Percentiles rank a stretch among this genome's conserved stretches.
Evolutionary conservation across 2,797 vertebrate species (phyloP).

Genomic region (Sylvilagus floridanus): DNA sequence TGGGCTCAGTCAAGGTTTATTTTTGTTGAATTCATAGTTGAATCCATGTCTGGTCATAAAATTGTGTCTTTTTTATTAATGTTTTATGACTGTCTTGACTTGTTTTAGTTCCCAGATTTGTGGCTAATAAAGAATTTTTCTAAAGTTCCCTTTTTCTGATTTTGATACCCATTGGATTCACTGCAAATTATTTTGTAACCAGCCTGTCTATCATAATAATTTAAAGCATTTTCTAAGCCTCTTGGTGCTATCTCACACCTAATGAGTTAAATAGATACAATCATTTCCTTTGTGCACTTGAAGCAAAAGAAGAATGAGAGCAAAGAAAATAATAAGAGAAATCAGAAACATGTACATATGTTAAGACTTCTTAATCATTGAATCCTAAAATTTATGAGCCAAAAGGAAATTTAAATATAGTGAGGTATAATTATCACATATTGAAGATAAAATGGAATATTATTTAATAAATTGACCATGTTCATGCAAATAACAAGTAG

Average conservation of each 20-base stretch:
- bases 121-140: slow-evolving; percentile 46
- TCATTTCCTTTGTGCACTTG: slow-evolving; percentile 60
- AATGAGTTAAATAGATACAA: slow-evolving; percentile 49
- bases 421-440: slow-evolving; percentile 53
- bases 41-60: slow-evolving; percentile 41
- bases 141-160: not conserved
- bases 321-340: slow-evolving; percentile 43
- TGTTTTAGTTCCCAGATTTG: slow-evolving; percentile 41
- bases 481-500: slow-evolving; percentile 26
- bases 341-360: slow-evolving; percentile 24
- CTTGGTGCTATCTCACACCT: slow-evolving; percentile 13
- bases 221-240: slow-evolving; percentile 60
- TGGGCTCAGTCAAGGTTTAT: not conserved
- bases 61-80: slow-evolving; percentile 52
- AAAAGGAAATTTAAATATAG: slow-evolving; percentile 60
- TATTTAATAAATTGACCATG: slow-evolving; percentile 10
- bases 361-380: slow-evolving; percentile 53
- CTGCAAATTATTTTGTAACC: slow-evolving; percentile 44
- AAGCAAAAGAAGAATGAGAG: slow-evolving; percentile 43
- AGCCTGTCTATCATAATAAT: slow-evolving; percentile 55
- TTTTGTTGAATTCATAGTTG: slow-evolving; percentile 52
- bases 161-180: slow-evolving; percentile 47
- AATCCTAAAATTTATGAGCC: slow-evolving; percentile 46
- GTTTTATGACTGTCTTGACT: not conserved
- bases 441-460: slow-evolving; percentile 64